These are phyloP conservation scores for Pristionchus maxplancki DNA, from an alignment of 2,888 invertebrate genomes.

Conservation along the genomic window DNA sequence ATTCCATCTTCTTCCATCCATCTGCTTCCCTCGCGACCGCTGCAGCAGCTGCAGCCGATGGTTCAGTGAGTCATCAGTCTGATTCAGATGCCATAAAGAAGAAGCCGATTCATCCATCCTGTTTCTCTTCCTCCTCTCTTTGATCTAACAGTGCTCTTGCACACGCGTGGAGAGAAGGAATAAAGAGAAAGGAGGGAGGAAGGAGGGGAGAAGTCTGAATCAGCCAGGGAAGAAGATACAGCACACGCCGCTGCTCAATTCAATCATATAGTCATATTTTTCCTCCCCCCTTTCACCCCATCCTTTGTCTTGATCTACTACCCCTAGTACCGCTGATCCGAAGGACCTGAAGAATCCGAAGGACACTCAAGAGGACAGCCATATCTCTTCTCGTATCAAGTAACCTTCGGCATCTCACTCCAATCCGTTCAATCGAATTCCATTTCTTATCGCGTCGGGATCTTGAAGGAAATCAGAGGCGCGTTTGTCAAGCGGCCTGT, in stretches of 20 bases:
- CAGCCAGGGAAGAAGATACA: slow-evolving; percentile 18
- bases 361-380: not conserved
- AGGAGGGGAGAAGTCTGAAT: not conserved
- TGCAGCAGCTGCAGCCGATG: not conserved
- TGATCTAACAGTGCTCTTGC: slow-evolving; percentile 11
- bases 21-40: not conserved
- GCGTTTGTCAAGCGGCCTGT: not conserved
- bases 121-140: not conserved
- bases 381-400: not conserved
- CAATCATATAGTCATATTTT: slow-evolving; percentile 46
- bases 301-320: not conserved
- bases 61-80: not conserved
- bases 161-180: not conserved
- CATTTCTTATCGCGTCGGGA: slow-evolving; percentile 7
- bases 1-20: not conserved
- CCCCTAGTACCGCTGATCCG: not conserved
- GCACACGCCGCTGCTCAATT: slow-evolving; percentile 11
- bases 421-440: not conserved
- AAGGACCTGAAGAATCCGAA: not conserved
- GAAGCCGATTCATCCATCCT: slow-evolving; percentile 19
- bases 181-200: not conserved
- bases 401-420: slow-evolving; percentile 21
- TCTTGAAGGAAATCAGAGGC: not conserved
- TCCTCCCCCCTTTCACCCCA: not conserved
- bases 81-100: slow-evolving; percentile 31